These are phyloP conservation scores for Cheumatopsyche charites DNA, from an alignment of 1,140 invertebrate genomes.

Conservation along the genomic window DNA sequence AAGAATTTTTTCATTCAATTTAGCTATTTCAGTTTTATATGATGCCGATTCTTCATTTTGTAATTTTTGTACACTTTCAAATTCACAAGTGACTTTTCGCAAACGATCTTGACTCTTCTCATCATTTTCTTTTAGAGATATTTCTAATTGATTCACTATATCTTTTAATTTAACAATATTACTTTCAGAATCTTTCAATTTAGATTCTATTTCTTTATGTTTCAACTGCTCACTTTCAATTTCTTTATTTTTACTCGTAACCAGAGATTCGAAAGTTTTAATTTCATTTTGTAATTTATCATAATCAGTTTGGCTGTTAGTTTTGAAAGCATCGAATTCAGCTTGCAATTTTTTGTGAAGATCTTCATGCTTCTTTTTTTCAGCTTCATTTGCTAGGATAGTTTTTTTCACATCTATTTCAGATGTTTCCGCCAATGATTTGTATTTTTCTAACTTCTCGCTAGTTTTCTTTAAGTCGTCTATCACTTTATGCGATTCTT, in stretches of 20 bases:
- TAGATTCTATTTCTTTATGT: constrained; percentile 56
- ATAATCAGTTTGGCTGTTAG: constrained; percentile 55
- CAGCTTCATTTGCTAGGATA: constrained; percentile 57
- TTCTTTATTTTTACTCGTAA: constrained; percentile 59
- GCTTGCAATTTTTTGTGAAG: constrained; percentile 58
- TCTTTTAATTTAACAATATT: constrained; percentile 55
- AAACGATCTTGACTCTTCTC: constrained; percentile 54
- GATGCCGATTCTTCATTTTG: constrained; percentile 51
- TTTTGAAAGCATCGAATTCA: constrained; percentile 58
- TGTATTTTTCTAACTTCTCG: constrained; percentile 59
- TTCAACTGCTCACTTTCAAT: constrained; percentile 58
- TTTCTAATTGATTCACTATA: constrained; percentile 55
- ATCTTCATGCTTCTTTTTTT: constrained; percentile 59
- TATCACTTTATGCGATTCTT: constrained; percentile 59
- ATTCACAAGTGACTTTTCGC: constrained; percentile 56
- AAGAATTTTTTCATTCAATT: constrained; percentile 54
- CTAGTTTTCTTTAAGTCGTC: constrained; percentile 60
- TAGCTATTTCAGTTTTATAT: constrained; percentile 53
- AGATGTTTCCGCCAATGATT: constrained; percentile 56
- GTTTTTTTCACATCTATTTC: constrained; percentile 59
- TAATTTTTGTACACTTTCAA: constrained; percentile 54
- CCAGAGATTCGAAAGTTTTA: constrained; percentile 55
- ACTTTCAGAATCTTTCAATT: constrained; percentile 55
- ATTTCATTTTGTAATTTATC: constrained; percentile 56
- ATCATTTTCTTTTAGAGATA: constrained; percentile 52